Conservation (phyloP, 2,797 vertebrate species). For the Otus scops region DNA sequence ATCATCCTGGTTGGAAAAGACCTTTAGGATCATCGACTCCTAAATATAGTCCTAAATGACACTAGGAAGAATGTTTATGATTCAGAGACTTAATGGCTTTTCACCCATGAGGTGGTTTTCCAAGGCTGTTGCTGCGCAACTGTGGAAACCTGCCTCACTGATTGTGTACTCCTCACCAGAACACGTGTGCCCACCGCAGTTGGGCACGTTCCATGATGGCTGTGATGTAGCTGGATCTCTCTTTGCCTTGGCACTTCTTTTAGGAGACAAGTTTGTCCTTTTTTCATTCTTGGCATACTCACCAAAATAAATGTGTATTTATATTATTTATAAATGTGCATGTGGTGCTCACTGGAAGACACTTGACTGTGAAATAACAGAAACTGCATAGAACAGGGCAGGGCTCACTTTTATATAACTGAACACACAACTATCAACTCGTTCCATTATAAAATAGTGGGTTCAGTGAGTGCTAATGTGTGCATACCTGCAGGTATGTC, state of each 20-base stretch:
- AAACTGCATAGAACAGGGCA: not conserved
- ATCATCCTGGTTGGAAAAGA: not conserved
- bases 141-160: not conserved
- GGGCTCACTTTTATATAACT: not conserved
- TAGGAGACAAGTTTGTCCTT: not conserved
- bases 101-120: not conserved
- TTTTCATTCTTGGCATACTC: not conserved
- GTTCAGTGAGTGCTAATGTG: not conserved
- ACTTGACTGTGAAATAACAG: not conserved
- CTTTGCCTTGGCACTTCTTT: not conserved
- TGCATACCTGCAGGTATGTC: not conserved
- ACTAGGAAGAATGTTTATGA: not conserved
- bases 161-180: not conserved
- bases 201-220: accelerated
- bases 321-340: not conserved
- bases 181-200: not conserved
- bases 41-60: not conserved
- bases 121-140: not conserved
- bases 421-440: accelerated
- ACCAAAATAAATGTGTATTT: not conserved
- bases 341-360: accelerated
- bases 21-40: not conserved
- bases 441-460: accelerated
- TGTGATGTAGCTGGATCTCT: not conserved
- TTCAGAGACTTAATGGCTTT: not conserved